Base-by-base conservation (phyloP, 1,140 invertebrate species). In the Drosophila azteca region DNA sequence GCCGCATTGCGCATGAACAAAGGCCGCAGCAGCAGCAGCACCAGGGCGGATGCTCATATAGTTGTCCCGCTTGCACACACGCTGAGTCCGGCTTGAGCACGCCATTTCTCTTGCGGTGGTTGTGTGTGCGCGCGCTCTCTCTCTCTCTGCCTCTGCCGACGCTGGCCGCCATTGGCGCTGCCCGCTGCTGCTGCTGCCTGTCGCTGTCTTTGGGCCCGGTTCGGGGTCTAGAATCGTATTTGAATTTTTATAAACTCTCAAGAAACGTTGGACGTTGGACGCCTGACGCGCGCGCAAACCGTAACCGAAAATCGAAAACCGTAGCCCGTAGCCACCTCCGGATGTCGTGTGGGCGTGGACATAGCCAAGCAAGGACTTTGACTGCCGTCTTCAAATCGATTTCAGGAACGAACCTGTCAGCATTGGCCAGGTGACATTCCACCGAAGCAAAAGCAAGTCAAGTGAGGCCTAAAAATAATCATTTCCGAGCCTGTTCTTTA, bases 241-340 rank as follows among this genome's bases (percentile, higher is more conserved):
- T 83, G 85, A 90, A 91, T 90, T 91, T 90, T 91, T 90, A 91
- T 87, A 91, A 88, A 85, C 82, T 79, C 82, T 82, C 82, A 83
- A 85, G 82, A 76, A 85, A 87, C 82, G 83, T 68, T 85, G 62
- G 68, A 87, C 82, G 83, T 68, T 85, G 62, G 68, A 87, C 75
- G 82, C 85, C 80, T 88, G 90, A 90, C 87, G 81, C 81, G 79
- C 77, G 80, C 81, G 81, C 72, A 85, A 69, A 58, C 57, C 39
- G 39, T 13, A 74, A 69, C 58, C 70, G 62, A 75, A 46, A 44
- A 48, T 17, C 20, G 24, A 54, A 29, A 24, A 46, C 17, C 24
- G 41, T 45, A 41, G 9, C 26, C 44, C 70, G 62, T 71, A 46
- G 35, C 22, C 20, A 46, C 62, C 8, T 39, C 35, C 35, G 35